phyloP scores from a whole-genome alignment of 2,888 invertebrate genomes.

The Pyrrhia umbra region DNA sequence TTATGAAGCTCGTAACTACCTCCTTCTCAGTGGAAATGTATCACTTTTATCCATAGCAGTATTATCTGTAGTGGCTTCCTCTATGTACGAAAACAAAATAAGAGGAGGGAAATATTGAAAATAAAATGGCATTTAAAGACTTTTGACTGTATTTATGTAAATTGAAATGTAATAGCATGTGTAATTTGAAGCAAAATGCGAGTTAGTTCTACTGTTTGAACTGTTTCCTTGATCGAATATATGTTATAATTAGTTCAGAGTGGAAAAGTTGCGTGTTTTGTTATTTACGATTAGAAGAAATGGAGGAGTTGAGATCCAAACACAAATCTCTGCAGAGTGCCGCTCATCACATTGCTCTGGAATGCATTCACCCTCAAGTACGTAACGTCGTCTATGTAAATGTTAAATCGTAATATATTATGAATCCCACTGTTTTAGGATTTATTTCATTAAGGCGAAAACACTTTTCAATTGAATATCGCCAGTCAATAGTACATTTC shows the following conservation, averaged over 20 bases:
- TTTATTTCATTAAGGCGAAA: no score
- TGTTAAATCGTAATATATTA: no score
- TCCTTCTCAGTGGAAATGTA: no score
- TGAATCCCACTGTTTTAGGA: no score
- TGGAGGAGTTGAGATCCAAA: constrained; percentile 84
- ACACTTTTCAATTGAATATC: no score
- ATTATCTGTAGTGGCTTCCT: constrained; percentile 14
- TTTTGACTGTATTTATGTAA: not conserved
- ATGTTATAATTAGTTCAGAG: not conserved
- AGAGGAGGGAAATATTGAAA: constrained; percentile 51
- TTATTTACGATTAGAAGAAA: constrained; percentile 51
- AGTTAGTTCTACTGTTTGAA: constrained; percentile 10
- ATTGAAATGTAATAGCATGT: not conserved
- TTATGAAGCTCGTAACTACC: constrained; percentile 6
- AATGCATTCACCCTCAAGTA: constrained; percentile 86
- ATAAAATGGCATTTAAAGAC: not conserved
- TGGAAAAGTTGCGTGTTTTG: constrained; percentile 14
- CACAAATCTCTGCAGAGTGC: constrained; percentile 83
- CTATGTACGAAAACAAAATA: constrained; percentile 50
- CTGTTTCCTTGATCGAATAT: constrained; percentile 1
- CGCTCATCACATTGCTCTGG: constrained; percentile 85
- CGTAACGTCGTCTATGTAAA: not conserved
- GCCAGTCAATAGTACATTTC: no score
- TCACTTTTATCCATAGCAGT: constrained; percentile 12
- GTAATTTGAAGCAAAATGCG: constrained; percentile 26